Evolutionary conservation across 2,113 vertebrate genomes (phyloP), one percentile per base, ranked within the genome.

Genomic region (Ctenomys sociabilis): DNA sequence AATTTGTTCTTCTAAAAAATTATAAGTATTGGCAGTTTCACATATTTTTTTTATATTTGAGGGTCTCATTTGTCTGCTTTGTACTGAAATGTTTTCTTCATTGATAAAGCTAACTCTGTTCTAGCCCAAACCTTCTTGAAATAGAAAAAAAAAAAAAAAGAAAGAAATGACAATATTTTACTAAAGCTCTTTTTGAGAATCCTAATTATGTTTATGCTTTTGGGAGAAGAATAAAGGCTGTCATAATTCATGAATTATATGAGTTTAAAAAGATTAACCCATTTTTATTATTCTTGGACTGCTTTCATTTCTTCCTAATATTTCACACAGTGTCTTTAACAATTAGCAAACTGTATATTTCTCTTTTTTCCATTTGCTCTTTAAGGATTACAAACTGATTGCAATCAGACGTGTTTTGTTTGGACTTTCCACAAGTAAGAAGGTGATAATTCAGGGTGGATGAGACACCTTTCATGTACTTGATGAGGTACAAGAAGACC

Each of bases 201-300:
- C 97, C 82, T 96, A 97, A 98, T 97, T 87, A 94, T 97, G 81
- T 95, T 97, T 97, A 96, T 93, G 97, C 94, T 77, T 97, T 61
- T 97, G 96, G 86, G 94, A 72, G 96, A 98, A 92, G 88, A 96
- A 96, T 49, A 94, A 85, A 96, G 54, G 96, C 85, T 97, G 94
- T 95, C 78, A 97, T 83, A 88, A 93, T 96, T 97, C 89, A n/a
- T n/a, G n/a, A n/a, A n/a, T n/a, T n/a, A 21, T 19, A 63, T 52
- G 91, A 97, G 89, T 82, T 98, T 95, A 92, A 93, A 88, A 91
- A 96, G 93, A 97, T 98, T 97, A 98, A 97, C 94, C 96, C 96
- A 97, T 59, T 97, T 98, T 97, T 82, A 87, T 83, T 97, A 84
- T 78, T 97, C 49, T 61, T 88, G 96, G 37, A 37, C 66, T 96